Evolutionary conservation across 2,113 vertebrate species (phyloP).

Genomic region (Gallinago media): DNA sequence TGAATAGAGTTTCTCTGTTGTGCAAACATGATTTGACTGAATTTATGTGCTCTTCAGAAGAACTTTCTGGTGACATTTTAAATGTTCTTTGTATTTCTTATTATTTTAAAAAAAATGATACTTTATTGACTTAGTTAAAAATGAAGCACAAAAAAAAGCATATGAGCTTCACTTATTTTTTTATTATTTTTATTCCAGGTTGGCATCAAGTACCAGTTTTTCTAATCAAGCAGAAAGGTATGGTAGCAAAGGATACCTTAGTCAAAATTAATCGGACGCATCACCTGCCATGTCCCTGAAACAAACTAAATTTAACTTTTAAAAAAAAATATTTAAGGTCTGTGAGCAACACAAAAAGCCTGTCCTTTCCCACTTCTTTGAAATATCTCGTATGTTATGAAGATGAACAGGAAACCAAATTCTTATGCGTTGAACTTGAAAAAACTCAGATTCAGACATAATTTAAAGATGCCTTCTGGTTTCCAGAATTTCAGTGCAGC

Average conservation of each 20-base stretch:
- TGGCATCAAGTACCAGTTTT: constrained; percentile 94
- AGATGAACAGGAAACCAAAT: neutral
- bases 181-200: constrained; percentile 74
- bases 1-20: neutral
- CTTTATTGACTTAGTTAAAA: neutral
- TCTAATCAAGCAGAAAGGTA: constrained; percentile 99
- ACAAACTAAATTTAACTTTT: neutral
- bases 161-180: neutral
- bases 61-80: neutral
- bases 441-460: neutral
- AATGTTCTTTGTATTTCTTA: neutral
- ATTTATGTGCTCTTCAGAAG: neutral
- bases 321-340: neutral
- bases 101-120: neutral
- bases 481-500: neutral
- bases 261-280: neutral
- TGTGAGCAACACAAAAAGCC: neutral
- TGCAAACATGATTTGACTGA: neutral
- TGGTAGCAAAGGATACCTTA: neutral
- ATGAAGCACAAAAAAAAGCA: neutral
- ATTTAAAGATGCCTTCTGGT: neutral
- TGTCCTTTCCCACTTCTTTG: neutral
- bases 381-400: neutral
- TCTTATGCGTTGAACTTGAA: neutral
- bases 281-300: neutral